Percentiles rank a stretch among this genome's conserved stretches.
Evolutionary conservation across 2,888 invertebrate species (phyloP).

Genomic region (Acheta domesticus): DNA sequence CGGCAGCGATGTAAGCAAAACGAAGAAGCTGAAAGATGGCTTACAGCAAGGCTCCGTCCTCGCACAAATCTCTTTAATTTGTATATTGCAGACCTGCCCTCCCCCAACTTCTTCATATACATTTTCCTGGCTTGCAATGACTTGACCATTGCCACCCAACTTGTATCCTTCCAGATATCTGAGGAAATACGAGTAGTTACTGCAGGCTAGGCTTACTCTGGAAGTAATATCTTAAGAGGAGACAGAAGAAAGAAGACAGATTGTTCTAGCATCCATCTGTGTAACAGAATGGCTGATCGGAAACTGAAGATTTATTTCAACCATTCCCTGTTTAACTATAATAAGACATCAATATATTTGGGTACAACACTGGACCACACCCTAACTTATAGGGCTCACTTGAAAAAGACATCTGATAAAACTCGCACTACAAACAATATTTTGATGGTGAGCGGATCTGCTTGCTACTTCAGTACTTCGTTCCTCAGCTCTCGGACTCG

Average conservation of each 20-base stretch:
- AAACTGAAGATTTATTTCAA: background rate
- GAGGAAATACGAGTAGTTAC: background rate
- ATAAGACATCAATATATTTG: background rate
- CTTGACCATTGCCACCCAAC: too few relatives aligned
- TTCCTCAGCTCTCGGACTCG: constrained; percentile 26
- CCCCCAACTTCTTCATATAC: too few relatives aligned
- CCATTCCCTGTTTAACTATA: background rate
- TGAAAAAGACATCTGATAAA: background rate
- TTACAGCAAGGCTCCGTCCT: too few relatives aligned
- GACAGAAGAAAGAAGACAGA: background rate
- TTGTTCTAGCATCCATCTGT: background rate
- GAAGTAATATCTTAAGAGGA: background rate
- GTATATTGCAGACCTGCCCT: too few relatives aligned
- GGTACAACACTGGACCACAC: background rate
- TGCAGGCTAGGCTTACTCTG: background rate
- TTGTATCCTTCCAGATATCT: background rate
- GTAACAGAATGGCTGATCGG: background rate
- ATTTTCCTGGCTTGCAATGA: too few relatives aligned
- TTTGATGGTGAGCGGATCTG: background rate
- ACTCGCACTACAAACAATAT: background rate
- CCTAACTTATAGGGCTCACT: background rate
- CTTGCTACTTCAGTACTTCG: constrained; percentile 10
- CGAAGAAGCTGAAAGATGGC: too few relatives aligned
- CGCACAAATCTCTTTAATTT: too few relatives aligned
- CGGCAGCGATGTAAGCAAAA: too few relatives aligned